Base-by-base conservation (phyloP, 2,888 invertebrate species). In the Protodeltote pygarga region DNA sequence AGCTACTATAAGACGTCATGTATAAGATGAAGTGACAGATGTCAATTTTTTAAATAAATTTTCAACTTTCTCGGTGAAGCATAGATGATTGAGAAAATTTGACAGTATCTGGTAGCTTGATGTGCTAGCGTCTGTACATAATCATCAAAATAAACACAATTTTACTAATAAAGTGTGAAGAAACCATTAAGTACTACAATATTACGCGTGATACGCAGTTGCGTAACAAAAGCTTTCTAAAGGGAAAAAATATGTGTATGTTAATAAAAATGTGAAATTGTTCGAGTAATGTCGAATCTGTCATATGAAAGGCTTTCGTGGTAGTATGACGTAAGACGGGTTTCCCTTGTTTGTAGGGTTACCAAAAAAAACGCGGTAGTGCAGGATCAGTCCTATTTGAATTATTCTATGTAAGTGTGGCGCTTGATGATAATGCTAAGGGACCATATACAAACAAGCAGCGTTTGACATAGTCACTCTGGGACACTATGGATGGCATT, bases 201-300 rank as follows among this genome's bases (percentile, higher is more conserved):
- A 61, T 46, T 41, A 62, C 33, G 40, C 16, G 24, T 11, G 3
- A 19, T 41, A 29, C 5, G 6, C 4, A 1, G n/a, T 60, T 45
- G 33, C 25, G 29, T 41, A 38, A 38, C 35, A 54, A 59, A 34
- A 44, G 48, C 58, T 62, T 67, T 67, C 62, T 59, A 69, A 41
- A 49, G 41, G 33, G 19, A 42, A 31, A 48, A 39, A 62, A 44
- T 35, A 23, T 13, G 13, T 42, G 17, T 44, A 33, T 49, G 44
- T 51, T 55, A 53, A 58, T 46, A 47, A 58, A 61, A 48, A 68
- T 49, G 47, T 51, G 50, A 65, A 68, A 68, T 54, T 59, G 24
- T 55, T 35, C 32, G 29, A 25, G 52, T 33, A 51, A 51, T 50
- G 29, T 27, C 19, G 41, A 54, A 58, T 53, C 13, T 32, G 45